A percentile compares a stretch with the other conserved stretches of the same genome.
Conservation (phyloP, 2,888 invertebrate genomes). For the Augiades crinisus region DNA sequence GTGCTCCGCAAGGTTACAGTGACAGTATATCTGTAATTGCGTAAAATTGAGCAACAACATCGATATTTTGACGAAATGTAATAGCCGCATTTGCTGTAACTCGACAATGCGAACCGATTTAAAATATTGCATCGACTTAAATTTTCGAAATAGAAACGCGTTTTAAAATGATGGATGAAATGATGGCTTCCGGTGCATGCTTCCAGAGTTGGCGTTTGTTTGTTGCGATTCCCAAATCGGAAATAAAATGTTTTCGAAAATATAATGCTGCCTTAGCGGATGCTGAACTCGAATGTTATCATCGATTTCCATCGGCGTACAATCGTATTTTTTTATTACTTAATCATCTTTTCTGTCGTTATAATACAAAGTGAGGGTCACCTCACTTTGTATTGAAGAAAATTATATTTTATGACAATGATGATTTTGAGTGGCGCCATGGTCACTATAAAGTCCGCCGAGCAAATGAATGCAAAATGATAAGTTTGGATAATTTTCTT, state of each 20-base stretch:
- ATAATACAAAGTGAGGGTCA: too few species aligned
- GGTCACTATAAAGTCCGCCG: too few species aligned
- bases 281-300: background rate
- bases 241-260: background rate
- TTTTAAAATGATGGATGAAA: constrained; percentile 26
- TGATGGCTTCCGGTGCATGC: constrained; percentile 11
- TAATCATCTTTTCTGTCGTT: too few species aligned
- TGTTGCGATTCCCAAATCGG: background rate
- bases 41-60: constrained; percentile 37
- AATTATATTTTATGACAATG: too few species aligned
- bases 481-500: too few species aligned
- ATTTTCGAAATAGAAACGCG: constrained; percentile 30
- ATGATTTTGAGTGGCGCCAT: too few species aligned
- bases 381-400: too few species aligned
- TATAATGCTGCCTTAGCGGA: background rate
- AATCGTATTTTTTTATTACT: too few species aligned
- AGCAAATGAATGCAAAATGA: too few species aligned
- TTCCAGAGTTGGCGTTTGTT: background rate
- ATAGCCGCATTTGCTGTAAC: constrained; percentile 48
- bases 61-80: constrained; percentile 23
- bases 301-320: too few species aligned
- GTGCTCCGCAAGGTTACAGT: constrained; percentile 37
- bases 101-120: constrained; percentile 59
- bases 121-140: constrained; percentile 51
- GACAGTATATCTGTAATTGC: constrained; percentile 45